Conservation (phyloP, 1,140 invertebrate species). For the Solenopsis invicta region DNA sequence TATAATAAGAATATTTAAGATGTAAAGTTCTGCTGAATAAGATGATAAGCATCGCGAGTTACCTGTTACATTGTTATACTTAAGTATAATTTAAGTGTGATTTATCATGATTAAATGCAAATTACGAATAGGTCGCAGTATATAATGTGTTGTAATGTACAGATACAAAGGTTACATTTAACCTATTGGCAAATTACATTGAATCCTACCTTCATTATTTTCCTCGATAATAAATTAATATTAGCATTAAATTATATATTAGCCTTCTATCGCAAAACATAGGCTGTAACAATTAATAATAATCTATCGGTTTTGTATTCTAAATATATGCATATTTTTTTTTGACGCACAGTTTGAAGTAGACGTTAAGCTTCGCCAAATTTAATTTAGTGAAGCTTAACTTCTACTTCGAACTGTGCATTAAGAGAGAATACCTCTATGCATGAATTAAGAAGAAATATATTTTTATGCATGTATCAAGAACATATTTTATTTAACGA, state of each 20-base stretch:
- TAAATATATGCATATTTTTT: neutral
- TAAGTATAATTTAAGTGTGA: constrained; percentile 31
- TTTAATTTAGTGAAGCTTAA: too few species aligned
- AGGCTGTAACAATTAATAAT: neutral
- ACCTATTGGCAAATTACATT: constrained; percentile 21
- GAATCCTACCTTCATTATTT: constrained; percentile 4
- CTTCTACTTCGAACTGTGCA: too few species aligned
- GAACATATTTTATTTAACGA: too few species aligned
- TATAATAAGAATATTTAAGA: constrained; percentile 1
- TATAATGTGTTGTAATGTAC: constrained; percentile 28
- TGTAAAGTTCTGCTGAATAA: neutral
- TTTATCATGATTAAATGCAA: constrained; percentile 39
- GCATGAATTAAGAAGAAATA: too few species aligned
- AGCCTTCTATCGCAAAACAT: neutral
- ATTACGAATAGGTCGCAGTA: constrained; percentile 10
- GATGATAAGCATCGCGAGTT: neutral
- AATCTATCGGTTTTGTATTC: neutral
- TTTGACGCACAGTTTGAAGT: neutral
- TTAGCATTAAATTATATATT: neutral
- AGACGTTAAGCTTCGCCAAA: neutral
- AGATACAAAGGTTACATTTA: constrained; percentile 29
- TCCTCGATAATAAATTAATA: neutral
- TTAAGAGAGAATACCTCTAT: too few species aligned
- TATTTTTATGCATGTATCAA: too few species aligned
- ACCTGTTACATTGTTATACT: constrained; percentile 14